A percentile compares a stretch with the other conserved stretches of the same genome.
These are phyloP conservation scores for Enhydra lutris DNA, from an alignment of 2,113 vertebrate species.

Conservation along the genomic window DNA sequence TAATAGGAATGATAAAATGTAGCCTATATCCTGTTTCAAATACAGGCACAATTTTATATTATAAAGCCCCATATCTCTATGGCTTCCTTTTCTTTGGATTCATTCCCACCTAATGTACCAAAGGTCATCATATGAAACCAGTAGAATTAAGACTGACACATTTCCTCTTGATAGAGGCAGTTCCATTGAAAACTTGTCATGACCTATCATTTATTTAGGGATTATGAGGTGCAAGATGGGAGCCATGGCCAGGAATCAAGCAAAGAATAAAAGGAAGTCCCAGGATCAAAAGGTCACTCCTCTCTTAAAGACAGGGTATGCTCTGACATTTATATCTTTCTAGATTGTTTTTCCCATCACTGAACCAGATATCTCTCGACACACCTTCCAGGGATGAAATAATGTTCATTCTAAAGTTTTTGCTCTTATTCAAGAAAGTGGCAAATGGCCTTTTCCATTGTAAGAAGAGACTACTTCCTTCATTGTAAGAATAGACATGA, in stretches of 20 bases:
- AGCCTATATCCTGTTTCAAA: neutral
- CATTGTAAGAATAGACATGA: neutral
- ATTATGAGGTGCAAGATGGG: neutral
- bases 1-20: neutral
- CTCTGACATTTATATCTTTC: neutral
- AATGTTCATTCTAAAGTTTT: neutral
- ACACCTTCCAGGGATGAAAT: neutral
- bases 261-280: neutral
- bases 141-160: neutral
- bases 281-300: neutral
- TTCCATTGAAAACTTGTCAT: neutral
- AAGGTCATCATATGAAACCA: neutral
- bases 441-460: neutral
- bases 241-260: neutral
- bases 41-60: neutral
- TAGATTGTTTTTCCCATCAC: neutral
- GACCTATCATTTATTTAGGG: constrained; percentile 19
- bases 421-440: neutral
- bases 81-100: neutral
- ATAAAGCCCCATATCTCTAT: neutral
- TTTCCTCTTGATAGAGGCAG: constrained; percentile 12
- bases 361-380: neutral
- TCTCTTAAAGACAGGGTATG: neutral
- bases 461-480: neutral
- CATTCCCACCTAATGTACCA: neutral